Evolutionary conservation across 2,888 invertebrate genomes (phyloP), one percentile per base, ranked within the genome.

Genomic region (Scaeva pyrastri): DNA sequence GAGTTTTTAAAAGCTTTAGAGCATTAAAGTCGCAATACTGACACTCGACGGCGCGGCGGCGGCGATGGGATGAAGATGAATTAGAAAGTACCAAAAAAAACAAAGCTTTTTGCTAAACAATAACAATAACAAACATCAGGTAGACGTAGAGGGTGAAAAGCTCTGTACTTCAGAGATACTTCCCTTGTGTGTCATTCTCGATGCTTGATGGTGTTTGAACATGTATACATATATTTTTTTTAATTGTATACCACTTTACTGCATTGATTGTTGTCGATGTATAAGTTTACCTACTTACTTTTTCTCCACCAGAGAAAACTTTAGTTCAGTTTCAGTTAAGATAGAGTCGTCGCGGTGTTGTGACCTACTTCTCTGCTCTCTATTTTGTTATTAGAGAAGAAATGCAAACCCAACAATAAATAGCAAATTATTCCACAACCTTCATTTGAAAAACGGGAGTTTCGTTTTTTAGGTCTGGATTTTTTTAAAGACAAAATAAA

Each of bases 321-420:
- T 77, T 71, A 84, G 79, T n/a, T n/a, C n/a, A n/a, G 31, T 5
- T 31, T 31, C 8, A 31, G 31, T 84, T 84, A 79, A 79, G 84
- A 75, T 79, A 84, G 79, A 84, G 71, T 84, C 79, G 78, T 84
- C 62, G 79, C 79, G 74, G 84, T 79, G 84, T 79, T 84, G 70
- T 84, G 79, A 84, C 84, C 79, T 84, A 84, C 75, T 84, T 84
- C 58, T 79, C 71, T 79, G 56, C 56, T 75, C 79, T 73, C 56
- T 74, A 83, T 70, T 43, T 62, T 55, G 31, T 78, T 70, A 8
- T 83, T 78, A 36, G 19, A 74, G 60, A 74, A 64, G 23, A 62
- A 70, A 70, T 77, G 78, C 36, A 60, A 50, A 70, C 23, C 48
- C n/a, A 58, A 48, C 39, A 73, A 23, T 48, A n/a, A n/a, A n/a